Base-by-base conservation (phyloP, 1,140 invertebrate species). In the Lysiphlebus fabarum region DNA sequence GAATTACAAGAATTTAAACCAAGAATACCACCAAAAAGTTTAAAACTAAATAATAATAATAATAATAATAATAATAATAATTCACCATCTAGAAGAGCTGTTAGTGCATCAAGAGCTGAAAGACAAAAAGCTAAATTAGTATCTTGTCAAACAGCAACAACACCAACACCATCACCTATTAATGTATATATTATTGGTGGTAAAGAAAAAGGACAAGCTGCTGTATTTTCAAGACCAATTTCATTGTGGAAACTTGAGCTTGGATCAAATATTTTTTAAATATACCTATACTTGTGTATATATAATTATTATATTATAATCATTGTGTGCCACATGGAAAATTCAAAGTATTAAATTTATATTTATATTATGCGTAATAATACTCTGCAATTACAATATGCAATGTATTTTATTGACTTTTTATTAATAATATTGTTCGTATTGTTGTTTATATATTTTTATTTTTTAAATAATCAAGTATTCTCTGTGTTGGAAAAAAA, bases 171-270 rank as follows among this genome's bases (percentile, higher is more conserved):
- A 10, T 79, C 85, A n/a, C 83, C 84, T 0, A 72, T 86, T 14
- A 85, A 85, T 62, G 82, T 87, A 10, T 87, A 86, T 66, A 61
- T 87, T 6, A 76, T 87, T 6, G 86, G 86, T 6, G 85, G 86
- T 0, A 87, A 86, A 64, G 85, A 87, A 64, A 84, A 85, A 42
- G 85, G 85, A 7, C 85, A 86, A 62, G 84, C 87, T 2, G 86
- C 85, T 3, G 83, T 86, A 12, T 87, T 87, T 59, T 84, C 85
- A 61, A 79, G 85, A 64, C 85, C 86, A 0, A 78, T 87, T 5
- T 86, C 85, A 0, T 77, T 87, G 11, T 87, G 86, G 86, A 85
- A 84, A 65, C 72, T 87, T 8, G 83, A 86, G 61, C 69, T 87
- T n/a, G 78, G 77, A 4, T 76, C 77, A n/a, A 74, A 80, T 62